Base-by-base conservation (phyloP, 2,888 invertebrate species). In the Stratiomys singularior region DNA sequence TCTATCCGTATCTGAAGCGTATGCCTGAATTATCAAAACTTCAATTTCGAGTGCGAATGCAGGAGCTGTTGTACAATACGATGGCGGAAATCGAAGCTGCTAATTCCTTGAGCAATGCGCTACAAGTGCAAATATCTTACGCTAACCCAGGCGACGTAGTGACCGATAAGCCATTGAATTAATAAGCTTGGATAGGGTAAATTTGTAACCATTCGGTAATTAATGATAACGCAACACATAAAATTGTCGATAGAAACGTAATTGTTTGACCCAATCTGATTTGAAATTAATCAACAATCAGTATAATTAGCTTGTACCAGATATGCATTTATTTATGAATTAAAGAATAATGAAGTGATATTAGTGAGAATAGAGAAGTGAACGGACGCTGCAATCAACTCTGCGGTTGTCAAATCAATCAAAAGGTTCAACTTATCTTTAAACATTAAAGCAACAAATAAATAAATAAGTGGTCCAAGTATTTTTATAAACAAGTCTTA, bases 1-100 rank as follows among this genome's bases (percentile, higher is more conserved):
- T 74, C 44, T 58, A 74, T 74, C 74, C 74, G 58, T 74, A 74
- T 23, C 56, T 74, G 5, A 74, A 74, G n/a, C 58, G 44, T 21
- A 74, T 74, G 74, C 74, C 74, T 21, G 74, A 74, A 60, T 60
- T 74, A 37, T 44, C 58, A 13, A 74, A 74, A 37, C 60, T 74
- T 15, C 74, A 74, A 74, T 74, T 74, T 15, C 21, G 74, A 37
- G 74, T 74, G 23, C 28, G 74, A 23, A 74, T 74, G 74, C 74
- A 74, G 23, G 74, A 74, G 74, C 47, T 74, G 21, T 18, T 74
- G 11, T 74, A 74, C 25, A 74, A 74, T 60, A 74, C 74, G 9
- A 74, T 74, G 74, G 74, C 74, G n/a, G 74, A 74, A 23, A 74
- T 74, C 21, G 74, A 74, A 21, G 74, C 74, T 13, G 37, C 74